phyloP scores from a whole-genome alignment of 1,140 invertebrate genomes.

The Maniola jurtina region DNA sequence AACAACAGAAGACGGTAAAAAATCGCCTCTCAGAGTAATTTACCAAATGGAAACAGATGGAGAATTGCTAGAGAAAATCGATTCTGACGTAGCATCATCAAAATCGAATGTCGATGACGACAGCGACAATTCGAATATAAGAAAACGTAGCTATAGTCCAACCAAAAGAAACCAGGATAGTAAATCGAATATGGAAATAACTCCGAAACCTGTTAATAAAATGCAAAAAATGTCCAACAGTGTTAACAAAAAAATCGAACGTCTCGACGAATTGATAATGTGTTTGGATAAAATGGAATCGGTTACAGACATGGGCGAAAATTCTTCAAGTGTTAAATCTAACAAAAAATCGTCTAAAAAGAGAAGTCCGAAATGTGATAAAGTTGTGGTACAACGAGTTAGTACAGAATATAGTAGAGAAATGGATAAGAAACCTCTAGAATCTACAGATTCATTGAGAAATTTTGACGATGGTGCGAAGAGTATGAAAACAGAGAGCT shows the following conservation, averaged over 20 bases:
- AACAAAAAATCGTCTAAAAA: background rate
- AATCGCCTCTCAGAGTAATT: constrained; percentile 43
- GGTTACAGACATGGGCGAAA: background rate
- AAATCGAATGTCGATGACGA: constrained; percentile 32
- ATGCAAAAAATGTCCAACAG: constrained; percentile 54
- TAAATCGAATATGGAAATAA: constrained; percentile 32
- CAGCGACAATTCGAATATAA: constrained; percentile 28
- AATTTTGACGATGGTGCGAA: background rate
- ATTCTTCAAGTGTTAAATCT: background rate
- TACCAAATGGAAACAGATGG: constrained; percentile 41
- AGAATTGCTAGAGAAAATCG: constrained; percentile 27
- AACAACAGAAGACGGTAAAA: constrained; percentile 9
- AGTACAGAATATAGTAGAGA: background rate
- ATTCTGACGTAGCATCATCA: constrained; percentile 31
- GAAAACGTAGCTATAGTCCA: constrained; percentile 51
- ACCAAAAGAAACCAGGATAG: constrained; percentile 22
- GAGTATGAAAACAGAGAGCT: constrained; percentile 1
- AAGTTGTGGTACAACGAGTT: background rate
- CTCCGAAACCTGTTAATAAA: constrained; percentile 56
- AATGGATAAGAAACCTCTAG: background rate
- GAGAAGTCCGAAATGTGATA: background rate
- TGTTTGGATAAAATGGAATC: background rate
- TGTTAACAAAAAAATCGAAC: constrained; percentile 6
- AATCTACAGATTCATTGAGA: background rate
- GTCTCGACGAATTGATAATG: background rate